Percentiles rank a stretch among this genome's conserved stretches.
These are phyloP conservation scores for Psittacula derbiana DNA, from an alignment of 2,797 vertebrate species.

Conservation along the genomic window DNA sequence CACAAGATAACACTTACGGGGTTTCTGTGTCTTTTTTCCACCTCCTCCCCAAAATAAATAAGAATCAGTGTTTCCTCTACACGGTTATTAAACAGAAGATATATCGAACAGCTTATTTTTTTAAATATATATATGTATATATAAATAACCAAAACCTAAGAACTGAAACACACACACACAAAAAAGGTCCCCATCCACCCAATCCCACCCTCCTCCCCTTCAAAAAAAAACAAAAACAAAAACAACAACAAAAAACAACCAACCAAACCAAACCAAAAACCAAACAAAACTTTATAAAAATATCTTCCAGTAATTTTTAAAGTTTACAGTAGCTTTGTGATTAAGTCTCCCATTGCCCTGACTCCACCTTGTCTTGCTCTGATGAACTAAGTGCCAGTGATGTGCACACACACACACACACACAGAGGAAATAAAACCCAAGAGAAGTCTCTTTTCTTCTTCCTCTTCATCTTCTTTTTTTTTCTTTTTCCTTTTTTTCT, in stretches of 20 bases:
- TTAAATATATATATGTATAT: constrained; percentile 77
- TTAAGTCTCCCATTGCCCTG: constrained; percentile 65
- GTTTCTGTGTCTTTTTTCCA: constrained; percentile 68
- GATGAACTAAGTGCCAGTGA: constrained; percentile 68
- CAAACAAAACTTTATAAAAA: constrained; percentile 76
- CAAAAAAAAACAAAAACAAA: neutral
- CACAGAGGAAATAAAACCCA: constrained; percentile 57
- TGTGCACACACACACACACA: constrained; percentile 66
- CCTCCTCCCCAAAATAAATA: constrained; percentile 68
- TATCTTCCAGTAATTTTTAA: constrained; percentile 83
- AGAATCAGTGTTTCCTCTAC: constrained; percentile 76
- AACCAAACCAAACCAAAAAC: neutral
- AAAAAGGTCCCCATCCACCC: constrained; percentile 62
- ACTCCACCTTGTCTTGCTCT: constrained; percentile 69
- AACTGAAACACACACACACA: constrained; percentile 80
- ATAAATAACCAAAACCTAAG: constrained; percentile 87
- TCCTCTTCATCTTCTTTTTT: constrained; percentile 56
- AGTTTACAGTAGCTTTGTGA: constrained; percentile 82
- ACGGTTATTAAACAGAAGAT: constrained; percentile 85
- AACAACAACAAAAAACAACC: neutral
- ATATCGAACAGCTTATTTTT: constrained; percentile 81
- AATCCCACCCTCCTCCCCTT: constrained; percentile 60
- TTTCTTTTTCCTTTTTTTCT: neutral
- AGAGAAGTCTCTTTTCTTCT: constrained; percentile 51
- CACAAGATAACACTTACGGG: constrained; percentile 43